Percentiles rank a stretch among this genome's conserved stretches.
Conservation (phyloP, 2,113 vertebrate species). For the Trachemys scripta region DNA sequence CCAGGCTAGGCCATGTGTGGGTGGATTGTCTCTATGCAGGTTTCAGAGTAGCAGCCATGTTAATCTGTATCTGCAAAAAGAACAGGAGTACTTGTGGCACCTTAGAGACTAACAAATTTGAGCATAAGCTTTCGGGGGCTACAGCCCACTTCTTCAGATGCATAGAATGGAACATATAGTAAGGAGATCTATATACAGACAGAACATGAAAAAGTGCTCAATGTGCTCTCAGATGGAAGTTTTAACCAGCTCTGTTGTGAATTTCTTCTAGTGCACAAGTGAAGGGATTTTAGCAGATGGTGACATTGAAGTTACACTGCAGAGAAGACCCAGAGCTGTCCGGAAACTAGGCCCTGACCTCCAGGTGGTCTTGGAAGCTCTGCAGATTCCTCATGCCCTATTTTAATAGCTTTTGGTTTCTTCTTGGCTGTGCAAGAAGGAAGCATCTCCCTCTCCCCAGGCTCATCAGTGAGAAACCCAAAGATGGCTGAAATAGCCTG, state of each 20-base stretch:
- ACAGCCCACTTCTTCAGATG: too few relatives aligned
- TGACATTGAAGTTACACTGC: conserved; percentile 30
- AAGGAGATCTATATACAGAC: too few relatives aligned
- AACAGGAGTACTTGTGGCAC: too few relatives aligned
- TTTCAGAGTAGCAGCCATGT: too few relatives aligned
- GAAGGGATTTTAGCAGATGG: neutral
- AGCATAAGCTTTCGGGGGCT: too few relatives aligned
- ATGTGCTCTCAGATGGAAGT: neutral
- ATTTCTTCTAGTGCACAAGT: neutral
- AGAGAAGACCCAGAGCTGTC: neutral
- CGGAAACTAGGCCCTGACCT: conserved; percentile 39
- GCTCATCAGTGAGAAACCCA: neutral
- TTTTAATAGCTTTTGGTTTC: conserved; percentile 25
- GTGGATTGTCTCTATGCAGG: neutral
- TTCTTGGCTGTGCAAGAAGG: neutral
- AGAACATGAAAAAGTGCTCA: too few relatives aligned
- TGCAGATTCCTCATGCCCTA: neutral
- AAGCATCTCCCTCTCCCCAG: neutral
- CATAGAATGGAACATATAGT: too few relatives aligned
- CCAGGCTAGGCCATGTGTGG: too few relatives aligned
- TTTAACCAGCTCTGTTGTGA: neutral
- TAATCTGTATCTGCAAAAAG: too few relatives aligned
- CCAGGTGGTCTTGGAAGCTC: conserved; percentile 27
- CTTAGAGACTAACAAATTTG: too few relatives aligned
- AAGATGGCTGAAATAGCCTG: neutral